Evolutionary conservation across 2,113 vertebrate genomes (phyloP), one percentile per base, ranked within the genome.

Genomic region (Cranoglanis bouderius): DNA sequence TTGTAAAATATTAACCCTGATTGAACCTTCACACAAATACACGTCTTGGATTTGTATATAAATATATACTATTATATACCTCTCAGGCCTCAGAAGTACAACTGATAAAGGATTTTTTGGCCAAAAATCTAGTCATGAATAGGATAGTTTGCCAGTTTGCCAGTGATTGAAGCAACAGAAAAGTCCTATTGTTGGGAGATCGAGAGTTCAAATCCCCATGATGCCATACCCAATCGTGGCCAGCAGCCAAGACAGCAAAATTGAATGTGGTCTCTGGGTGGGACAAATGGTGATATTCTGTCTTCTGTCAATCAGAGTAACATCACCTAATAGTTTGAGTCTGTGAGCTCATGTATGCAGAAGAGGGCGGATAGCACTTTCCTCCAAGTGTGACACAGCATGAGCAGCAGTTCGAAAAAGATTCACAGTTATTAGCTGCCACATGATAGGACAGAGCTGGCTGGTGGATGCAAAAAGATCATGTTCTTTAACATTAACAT

Each of bases 1-100:
- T 18, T 83, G 82, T 46, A 75, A 90, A 91, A 89, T 86, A 49
- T 35, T 21, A 70, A 90, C 81, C 89, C 59, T 80, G 89, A 70
- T 19, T 70, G 38, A 72, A 74, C 43, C 49, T 3, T 84, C 61
- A 59, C 7, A 82, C 82, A 75, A 65, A 49, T 90, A 70, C 38
- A 83, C 67, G 3, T 32, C 46, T 29, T n/a, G 75, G 29, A 80
- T 51, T 80, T 46, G 51, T 53, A 51, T 51, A 80, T 51, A 51
- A 80, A 51, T 51, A 78, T 4, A 46, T 49, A 49, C 46, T 49
- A 49, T 10, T 10, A 49, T 49, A 49, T 4, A 16, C 12, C 12
- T 46, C 21, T 77, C 49, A 43, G 13, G 40, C 40, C 10, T 29
- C 40, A 29, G 43, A 49, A 13, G 8, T 8, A 46, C 10, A 43